Base-by-base conservation (phyloP, 2,888 invertebrate genomes). In the Xylocampa areola region DNA sequence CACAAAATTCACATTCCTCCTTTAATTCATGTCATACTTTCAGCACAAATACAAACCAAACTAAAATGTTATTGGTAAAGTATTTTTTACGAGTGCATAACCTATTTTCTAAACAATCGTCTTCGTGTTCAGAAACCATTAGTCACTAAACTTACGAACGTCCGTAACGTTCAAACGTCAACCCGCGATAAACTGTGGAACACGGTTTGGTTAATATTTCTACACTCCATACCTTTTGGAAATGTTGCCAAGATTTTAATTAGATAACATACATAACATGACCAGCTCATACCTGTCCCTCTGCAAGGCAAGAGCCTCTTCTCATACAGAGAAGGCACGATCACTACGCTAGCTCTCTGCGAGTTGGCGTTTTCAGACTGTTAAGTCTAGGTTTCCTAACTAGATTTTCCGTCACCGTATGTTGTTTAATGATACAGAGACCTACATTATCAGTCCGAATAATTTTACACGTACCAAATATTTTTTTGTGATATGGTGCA, bases 111-210 rank as follows among this genome's bases (percentile, higher is more conserved):
- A 54, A 70, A 47, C 68, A 68, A 68, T 73, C 68, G 68, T 71
- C 67, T 79, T 77, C 85, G 85, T 85, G 85, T 51, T 71, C 49
- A 23, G 19, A 14, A 47, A 32, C 65, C 74, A 85, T 85, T 82
- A 85, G 52, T 85, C 79, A 85, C 64, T 58, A 69, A 75, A 64
- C 66, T 76, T 73, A 75, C 67, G 51, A 74, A 76, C 73, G 39
- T 39, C 51, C 33, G 51, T 44, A 61, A 37, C 61, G 76, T 80
- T 82, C 69, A 68, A 78, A 82, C 75, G 81, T 84, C 83, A 80
- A 66, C 78, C 33, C 33, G 57, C 81, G 77, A 82, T 83, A 81
- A 77, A 72, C 43, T 37, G 41, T 57, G 58, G 21, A 73, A 57
- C 40, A 45, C 48, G 40, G 50, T 64, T 69, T 47, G 39, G 44